Conservation (phyloP, 2,113 vertebrate genomes). For the Garra rufa region DNA sequence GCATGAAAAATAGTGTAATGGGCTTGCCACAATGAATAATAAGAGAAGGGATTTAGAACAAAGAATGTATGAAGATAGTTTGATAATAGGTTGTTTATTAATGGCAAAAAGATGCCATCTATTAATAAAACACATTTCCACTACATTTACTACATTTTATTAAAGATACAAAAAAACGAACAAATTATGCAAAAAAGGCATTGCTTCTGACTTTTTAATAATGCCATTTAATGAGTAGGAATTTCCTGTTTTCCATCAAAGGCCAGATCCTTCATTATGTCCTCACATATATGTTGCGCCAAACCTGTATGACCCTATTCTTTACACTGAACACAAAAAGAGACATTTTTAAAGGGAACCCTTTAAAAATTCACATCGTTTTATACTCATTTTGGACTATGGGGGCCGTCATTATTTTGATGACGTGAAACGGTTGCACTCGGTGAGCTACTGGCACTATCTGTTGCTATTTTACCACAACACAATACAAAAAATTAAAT, state of each 20-base stretch:
- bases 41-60: not conserved
- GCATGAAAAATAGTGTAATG: not conserved
- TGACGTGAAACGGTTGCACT: no score
- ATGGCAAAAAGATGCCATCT: slow-evolving; percentile 39
- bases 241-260: not conserved
- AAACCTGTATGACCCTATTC: not conserved
- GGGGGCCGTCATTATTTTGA: no score
- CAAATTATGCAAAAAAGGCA: not conserved
- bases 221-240: not conserved
- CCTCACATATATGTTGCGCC: not conserved
- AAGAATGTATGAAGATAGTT: slow-evolving; percentile 3
- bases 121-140: not conserved
- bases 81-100: not conserved
- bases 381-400: no score
- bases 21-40: not conserved
- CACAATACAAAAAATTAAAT: no score
- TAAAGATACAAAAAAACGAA: not conserved
- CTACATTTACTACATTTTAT: not conserved
- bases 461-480: no score
- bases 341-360: not conserved
- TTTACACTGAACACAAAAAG: not conserved
- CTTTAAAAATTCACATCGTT: no score
- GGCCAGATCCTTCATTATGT: not conserved
- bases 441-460: no score
- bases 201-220: slow-evolving; percentile 1